Evolutionary conservation across 2,888 invertebrate species (phyloP).

Genomic region (Smittia aterrima): DNA sequence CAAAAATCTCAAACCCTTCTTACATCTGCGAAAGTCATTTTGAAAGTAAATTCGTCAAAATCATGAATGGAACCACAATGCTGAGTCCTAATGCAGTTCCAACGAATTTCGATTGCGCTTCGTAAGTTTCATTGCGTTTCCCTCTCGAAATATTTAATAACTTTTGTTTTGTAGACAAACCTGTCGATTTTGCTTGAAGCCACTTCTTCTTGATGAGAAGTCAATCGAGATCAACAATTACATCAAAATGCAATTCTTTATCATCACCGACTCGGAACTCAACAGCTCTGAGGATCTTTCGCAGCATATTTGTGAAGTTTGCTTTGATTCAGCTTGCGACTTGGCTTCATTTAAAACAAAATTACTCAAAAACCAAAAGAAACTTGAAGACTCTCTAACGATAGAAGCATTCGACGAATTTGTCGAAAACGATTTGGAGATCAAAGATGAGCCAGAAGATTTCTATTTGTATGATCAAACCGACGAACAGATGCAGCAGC

Average conservation of each 20-base stretch:
- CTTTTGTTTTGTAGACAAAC: too few species aligned
- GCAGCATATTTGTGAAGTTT: neutral
- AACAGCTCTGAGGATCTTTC: neutral
- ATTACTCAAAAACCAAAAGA: neutral
- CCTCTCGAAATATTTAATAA: too few species aligned
- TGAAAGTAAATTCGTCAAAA: neutral
- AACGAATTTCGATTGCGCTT: neutral
- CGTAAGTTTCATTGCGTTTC: too few species aligned
- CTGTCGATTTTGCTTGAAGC: neutral
- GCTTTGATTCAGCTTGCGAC: neutral
- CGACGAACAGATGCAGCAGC: neutral
- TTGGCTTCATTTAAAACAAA: neutral
- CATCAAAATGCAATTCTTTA: neutral
- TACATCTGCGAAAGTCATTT: neutral
- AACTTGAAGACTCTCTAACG: neutral
- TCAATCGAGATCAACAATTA: neutral
- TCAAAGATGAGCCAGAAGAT: neutral
- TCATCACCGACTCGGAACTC: neutral
- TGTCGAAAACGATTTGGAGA: neutral
- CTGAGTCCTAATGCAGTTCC: neutral
- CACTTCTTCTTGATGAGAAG: neutral
- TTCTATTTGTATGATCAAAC: neutral
- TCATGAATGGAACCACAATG: neutral
- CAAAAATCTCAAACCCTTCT: neutral
- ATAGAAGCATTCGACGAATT: neutral